Base-by-base conservation (phyloP, 1,140 invertebrate genomes). In the Cryptotermes secundus region DNA sequence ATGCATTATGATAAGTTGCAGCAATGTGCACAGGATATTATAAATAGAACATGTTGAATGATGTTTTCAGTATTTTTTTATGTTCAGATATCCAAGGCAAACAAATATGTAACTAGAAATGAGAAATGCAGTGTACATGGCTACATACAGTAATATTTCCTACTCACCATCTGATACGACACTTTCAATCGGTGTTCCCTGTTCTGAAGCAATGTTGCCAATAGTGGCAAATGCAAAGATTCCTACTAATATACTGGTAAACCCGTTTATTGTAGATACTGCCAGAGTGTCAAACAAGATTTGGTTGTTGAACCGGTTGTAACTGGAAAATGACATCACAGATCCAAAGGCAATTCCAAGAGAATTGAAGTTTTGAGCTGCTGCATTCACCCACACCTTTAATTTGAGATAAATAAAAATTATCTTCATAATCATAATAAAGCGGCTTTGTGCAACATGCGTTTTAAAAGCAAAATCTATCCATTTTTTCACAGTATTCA, bases 251-350 rank as follows among this genome's bases (percentile, higher is more conserved):
- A 97, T 89, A 88, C 96, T 96, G 26, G 96, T 96, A 34, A 96
- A 89, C 35, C 95, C 95, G 88, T 97, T 97, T 31, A 97, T 94
- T 65, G 95, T 88, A 38, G 95, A 95, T 42, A 98, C 95, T 0
- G 96, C 93, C 34, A 97, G 87, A 0, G 96, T 96, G 87, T 98
- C 96, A 83, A 96, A 93, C 34, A 98, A 90, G 85, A 98, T 95
- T 87, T 96, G 96, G 88, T 98, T 98, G 87, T 96, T 94, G 88
- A 97, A 97, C 88, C 95, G 95, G 90, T 98, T 98, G 90, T 98
- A 98, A 88, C 96, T 97, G n/a, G 96, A 95, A 89, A 98, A 98
- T 87, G 96, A 97, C 87, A 98, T 97, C 92, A 98, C 96, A 9
- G 96, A 97, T 34, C 97, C 97, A 87, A 97, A 97, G 1, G 96